Conservation (phyloP, 2,113 vertebrate species). For the Opisthocomus hoazin region DNA sequence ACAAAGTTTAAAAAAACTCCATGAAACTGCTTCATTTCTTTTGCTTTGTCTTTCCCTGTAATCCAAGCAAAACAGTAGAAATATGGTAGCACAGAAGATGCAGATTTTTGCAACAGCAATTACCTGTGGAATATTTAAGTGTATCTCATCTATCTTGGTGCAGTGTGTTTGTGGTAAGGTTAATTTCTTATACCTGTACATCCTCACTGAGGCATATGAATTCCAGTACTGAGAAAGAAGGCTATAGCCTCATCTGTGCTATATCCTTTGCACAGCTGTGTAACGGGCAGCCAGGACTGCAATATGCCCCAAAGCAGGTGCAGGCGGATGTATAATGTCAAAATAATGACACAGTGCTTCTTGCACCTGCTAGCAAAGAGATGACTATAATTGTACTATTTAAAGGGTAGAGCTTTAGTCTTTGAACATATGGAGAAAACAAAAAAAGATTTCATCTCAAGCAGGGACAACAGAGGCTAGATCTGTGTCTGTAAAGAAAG, state of each 20-base stretch:
- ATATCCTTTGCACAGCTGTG: neutral
- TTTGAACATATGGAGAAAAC: neutral
- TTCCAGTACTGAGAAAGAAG: neutral
- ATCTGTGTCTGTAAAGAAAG: neutral
- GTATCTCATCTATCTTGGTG: neutral
- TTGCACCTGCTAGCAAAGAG: neutral
- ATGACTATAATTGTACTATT: neutral
- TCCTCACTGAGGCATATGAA: neutral
- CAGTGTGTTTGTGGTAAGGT: neutral
- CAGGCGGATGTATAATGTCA: neutral
- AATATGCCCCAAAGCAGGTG: neutral
- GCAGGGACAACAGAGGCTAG: neutral
- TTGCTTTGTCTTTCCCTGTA: neutral
- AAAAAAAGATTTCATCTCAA: neutral
- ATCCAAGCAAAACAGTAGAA: neutral
- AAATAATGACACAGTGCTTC: neutral
- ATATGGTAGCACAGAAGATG: neutral
- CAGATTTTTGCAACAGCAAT: neutral
- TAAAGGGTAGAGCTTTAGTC: neutral
- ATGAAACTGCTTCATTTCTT: neutral
- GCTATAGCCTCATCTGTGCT: neutral
- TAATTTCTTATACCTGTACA: neutral
- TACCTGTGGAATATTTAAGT: neutral
- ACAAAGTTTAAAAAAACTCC: neutral
- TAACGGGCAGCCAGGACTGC: neutral